phyloP scores from a whole-genome alignment of 2,888 invertebrate genomes.

The Dicycla oo region DNA sequence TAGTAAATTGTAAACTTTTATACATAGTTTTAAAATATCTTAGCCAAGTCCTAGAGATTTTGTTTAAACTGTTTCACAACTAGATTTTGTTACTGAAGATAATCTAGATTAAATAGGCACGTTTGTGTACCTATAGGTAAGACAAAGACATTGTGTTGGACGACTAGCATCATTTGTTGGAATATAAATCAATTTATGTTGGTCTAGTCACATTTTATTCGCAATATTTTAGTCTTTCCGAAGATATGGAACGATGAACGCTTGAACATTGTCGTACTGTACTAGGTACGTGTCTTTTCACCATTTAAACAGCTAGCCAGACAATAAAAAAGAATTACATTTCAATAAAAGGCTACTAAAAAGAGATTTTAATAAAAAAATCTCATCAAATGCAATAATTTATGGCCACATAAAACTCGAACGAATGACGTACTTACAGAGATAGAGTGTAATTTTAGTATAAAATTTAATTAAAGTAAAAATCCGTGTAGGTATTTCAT shows the following conservation, averaged over 20 bases:
- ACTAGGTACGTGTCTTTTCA: neutral
- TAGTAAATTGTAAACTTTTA: constrained; percentile 8
- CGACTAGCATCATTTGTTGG: no score
- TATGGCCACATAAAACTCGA: constrained; percentile 40
- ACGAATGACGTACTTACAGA: constrained; percentile 20
- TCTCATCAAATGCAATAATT: constrained; percentile 47
- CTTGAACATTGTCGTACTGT: no score
- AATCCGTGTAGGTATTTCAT: constrained; percentile 42
- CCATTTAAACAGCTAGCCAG: neutral
- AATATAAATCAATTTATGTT: no score
- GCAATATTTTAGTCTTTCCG: no score
- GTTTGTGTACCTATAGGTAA: neutral
- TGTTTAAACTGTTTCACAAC: neutral
- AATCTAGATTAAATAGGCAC: neutral
- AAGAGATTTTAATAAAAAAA: constrained; percentile 27
- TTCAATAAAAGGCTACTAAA: constrained; percentile 21
- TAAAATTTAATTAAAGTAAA: constrained; percentile 54
- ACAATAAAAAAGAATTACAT: constrained; percentile 31
- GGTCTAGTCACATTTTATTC: no score
- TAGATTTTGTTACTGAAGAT: neutral
- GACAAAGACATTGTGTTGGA: no score
- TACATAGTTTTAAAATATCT: neutral
- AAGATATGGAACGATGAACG: no score
- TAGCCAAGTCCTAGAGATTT: neutral
- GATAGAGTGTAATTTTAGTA: constrained; percentile 35